These are phyloP conservation scores for Trinectes maculatus DNA, from an alignment of 2,113 vertebrate genomes.

Conservation along the genomic window DNA sequence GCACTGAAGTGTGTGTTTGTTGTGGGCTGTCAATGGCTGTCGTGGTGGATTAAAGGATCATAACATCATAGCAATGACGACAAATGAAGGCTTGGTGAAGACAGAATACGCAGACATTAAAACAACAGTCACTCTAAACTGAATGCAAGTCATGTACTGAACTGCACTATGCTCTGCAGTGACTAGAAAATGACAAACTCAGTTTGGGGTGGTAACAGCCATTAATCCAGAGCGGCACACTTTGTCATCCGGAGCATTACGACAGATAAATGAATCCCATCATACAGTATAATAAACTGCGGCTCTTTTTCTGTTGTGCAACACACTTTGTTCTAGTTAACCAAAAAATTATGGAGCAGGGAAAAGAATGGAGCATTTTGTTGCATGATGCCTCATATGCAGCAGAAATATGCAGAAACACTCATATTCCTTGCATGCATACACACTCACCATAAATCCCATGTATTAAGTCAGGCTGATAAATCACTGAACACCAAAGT, in stretches of 20 bases:
- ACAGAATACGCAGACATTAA: not conserved
- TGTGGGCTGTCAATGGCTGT: slow-evolving; percentile 5
- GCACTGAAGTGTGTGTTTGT: not conserved
- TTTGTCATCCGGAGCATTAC: not conserved
- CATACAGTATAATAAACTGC: not conserved
- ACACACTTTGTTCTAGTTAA: no score
- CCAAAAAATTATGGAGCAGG: no score
- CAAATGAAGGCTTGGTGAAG: not conserved
- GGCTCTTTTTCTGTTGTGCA: slow-evolving; percentile 13
- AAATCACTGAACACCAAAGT: not conserved
- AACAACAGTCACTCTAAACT: not conserved
- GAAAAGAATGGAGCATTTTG: no score
- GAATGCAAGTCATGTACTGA: not conserved
- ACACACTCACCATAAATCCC: no score
- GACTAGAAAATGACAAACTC: not conserved
- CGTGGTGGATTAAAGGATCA: slow-evolving; percentile 15
- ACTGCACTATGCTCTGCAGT: not conserved
- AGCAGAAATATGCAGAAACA: no score
- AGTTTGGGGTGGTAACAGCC: slow-evolving; percentile 1
- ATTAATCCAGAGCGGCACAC: slow-evolving; percentile 12
- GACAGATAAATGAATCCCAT: slow-evolving; percentile 4
- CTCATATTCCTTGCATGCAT: no score
- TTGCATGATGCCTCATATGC: no score
- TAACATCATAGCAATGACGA: slow-evolving; percentile 5
- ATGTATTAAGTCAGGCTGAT: not conserved